Base-by-base conservation (phyloP, 2,797 vertebrate genomes). In the Hydrocynus forskahlii region DNA sequence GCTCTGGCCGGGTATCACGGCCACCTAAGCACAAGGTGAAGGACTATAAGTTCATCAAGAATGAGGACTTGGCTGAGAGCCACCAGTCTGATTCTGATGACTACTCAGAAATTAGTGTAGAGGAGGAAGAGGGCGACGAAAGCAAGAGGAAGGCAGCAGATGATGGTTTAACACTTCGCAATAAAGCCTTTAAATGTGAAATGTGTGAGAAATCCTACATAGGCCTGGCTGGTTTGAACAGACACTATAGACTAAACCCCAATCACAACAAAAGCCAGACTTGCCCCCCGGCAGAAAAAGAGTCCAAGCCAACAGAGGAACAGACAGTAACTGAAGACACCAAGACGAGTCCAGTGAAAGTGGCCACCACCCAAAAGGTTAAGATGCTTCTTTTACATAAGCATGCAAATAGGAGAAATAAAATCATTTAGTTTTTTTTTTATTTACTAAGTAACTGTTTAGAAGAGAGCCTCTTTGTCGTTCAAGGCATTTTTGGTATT, bases 21-120 rank as follows among this genome's bases (percentile, higher is more conserved):
- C 98, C 98, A 0, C 97, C 98, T 0, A 98, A 95, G 88, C 95
- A 99, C 87, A 99, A 99, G 90, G 96, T 95, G 64, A 97, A 95
- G 91, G 97, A 99, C 89, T 99, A 98, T 86, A 99, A 97, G 82
- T 99, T 99, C 88, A 99, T 99, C 81, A 98, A 97, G 90, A 97
- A 93, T 0, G 96, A 98, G 88, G 97, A 98, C 87, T 87, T 99
- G 84, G 97, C 96, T 0, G 96, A 97, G 0, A 93, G 96, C 79
- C 96, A 95, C 86, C 95, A 91, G 63, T 99, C 97, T 0, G 97
- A 98, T 90, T 99, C 97, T 0, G 97, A 99, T 6, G 98, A 99
- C 85, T 99, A 98, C 77, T 96, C 96, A 0, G 98, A 99, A 83
- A 93, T 97, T 83, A 98, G 95, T 0, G 88, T 95, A 85, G 98